Evolutionary conservation across 2,797 vertebrate species (phyloP), one percentile per base, ranked within the genome.

Genomic region (Meda fulgida): DNA sequence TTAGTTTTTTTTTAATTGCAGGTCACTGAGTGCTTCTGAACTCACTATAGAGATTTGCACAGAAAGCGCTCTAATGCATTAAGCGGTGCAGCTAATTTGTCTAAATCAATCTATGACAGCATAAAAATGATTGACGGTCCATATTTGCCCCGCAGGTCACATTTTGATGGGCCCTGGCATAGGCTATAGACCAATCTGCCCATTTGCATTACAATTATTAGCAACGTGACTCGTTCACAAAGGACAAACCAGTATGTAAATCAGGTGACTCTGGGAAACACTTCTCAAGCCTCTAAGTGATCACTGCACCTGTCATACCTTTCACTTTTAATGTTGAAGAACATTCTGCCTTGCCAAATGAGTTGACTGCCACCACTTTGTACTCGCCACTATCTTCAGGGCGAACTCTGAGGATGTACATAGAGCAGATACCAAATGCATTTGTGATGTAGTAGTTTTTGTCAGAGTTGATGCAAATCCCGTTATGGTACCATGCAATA

Each of bases 401-500:
- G 2, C 88, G 81, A 63, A 97, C 96, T 36, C 93, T 89, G 11
- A 94, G 91, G 87, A 98, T 93, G 72, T 96, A 88, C 80, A 98
- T 91, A 69, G 96, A 98, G 92, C 97, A 97, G 71, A 98, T 94
- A 0, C 97, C 97, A 4, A 93, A 94, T 16, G 93, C 79, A 7
- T 98, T 96, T 0, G 93, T 97, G 89, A 95, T 94, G 89, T 96
- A 95, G 77, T 95, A 96, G 36, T 93, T 84, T 0, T 90, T 93
- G 88, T 96, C 92, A 0, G 80, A 91, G 88, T 95, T 95, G 91
- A 98, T 94, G 91, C 96, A 96, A 82, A 92, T 84, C 26, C 78
- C 86, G 3, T 97, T 90, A 78, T 95, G 95, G 92, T 96, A 97
- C 97, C 97, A 98, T 3, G 91, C 95, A 70, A 98, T 80, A 0